Percentiles rank a stretch among this genome's conserved stretches.
These are phyloP conservation scores for Rhombomys opimus DNA, from an alignment of 2,113 vertebrate genomes.

Conservation along the genomic window DNA sequence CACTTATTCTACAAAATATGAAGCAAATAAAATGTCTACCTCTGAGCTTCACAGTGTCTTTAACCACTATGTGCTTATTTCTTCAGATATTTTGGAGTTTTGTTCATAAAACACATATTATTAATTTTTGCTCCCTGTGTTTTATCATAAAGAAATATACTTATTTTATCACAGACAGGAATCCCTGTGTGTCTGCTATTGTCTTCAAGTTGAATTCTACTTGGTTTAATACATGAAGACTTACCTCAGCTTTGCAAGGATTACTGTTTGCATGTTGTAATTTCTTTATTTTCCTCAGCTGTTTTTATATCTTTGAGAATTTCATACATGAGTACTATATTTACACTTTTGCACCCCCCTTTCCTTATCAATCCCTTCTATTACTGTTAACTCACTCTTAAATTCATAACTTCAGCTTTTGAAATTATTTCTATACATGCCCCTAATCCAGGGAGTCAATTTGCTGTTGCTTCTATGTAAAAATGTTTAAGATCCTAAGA, in stretches of 20 bases:
- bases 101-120: not conserved
- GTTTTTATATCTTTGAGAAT: not conserved
- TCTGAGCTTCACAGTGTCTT: not conserved
- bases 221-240: not conserved
- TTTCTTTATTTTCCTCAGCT: not conserved
- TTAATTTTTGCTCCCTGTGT: not conserved
- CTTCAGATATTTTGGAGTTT: not conserved
- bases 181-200: not conserved
- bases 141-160: not conserved
- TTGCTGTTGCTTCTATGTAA: not conserved
- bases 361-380: not conserved
- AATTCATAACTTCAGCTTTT: not conserved
- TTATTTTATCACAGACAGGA: not conserved
- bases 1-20: not conserved
- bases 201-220: not conserved
- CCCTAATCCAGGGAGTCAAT: not conserved
- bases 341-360: not conserved
- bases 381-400: not conserved
- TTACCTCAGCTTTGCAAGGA: not conserved
- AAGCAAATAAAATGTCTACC: not conserved
- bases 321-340: not conserved
- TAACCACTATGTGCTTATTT: not conserved
- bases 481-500: not conserved
- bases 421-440: not conserved
- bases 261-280: not conserved